These are phyloP conservation scores for Terebella lapidaria DNA, from an alignment of 2,888 invertebrate species.

Conservation along the genomic window DNA sequence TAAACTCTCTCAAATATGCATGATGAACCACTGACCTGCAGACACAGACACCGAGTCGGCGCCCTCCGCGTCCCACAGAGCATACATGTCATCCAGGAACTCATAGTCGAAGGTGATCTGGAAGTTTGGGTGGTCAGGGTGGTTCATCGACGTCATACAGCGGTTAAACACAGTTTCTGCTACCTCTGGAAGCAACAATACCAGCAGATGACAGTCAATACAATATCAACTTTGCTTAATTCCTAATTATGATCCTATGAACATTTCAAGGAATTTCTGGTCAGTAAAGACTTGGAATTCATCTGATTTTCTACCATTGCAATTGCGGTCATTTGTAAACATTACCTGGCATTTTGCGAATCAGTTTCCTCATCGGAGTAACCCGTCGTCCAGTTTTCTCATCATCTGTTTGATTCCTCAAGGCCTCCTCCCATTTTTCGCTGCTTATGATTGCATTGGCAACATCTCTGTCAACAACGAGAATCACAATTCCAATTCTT, in stretches of 20 bases:
- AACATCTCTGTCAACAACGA: slow-evolving; percentile 51
- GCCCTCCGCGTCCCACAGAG: slow-evolving; percentile 36
- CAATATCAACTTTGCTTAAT: too few relatives aligned
- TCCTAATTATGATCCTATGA: too few relatives aligned
- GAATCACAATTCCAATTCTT: too few relatives aligned
- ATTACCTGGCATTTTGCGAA: slow-evolving; percentile 56
- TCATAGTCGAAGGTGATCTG: slow-evolving; percentile 55
- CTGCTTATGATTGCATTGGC: slow-evolving; percentile 52
- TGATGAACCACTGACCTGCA: background rate
- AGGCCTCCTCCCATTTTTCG: slow-evolving; percentile 51
- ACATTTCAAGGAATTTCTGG: too few relatives aligned
- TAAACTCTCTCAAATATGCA: too few relatives aligned
- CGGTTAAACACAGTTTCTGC: slow-evolving; percentile 47
- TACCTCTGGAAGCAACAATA: too few relatives aligned
- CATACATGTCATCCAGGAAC: slow-evolving; percentile 56
- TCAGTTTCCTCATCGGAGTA: slow-evolving; percentile 57
- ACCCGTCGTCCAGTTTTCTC: slow-evolving; percentile 38
- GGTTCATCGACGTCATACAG: slow-evolving; percentile 41
- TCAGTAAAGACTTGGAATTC: too few relatives aligned
- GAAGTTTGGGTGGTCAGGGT: slow-evolving; percentile 40
- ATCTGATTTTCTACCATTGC: too few relatives aligned
- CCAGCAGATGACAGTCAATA: too few relatives aligned
- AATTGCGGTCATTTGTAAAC: too few relatives aligned
- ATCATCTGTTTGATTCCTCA: slow-evolving; percentile 49
- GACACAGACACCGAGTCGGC: background rate